A percentile compares a stretch with the other conserved stretches of the same genome.
These are phyloP conservation scores for Spea multiplicata DNA, from an alignment of 2,113 vertebrate genomes.

Conservation along the genomic window DNA sequence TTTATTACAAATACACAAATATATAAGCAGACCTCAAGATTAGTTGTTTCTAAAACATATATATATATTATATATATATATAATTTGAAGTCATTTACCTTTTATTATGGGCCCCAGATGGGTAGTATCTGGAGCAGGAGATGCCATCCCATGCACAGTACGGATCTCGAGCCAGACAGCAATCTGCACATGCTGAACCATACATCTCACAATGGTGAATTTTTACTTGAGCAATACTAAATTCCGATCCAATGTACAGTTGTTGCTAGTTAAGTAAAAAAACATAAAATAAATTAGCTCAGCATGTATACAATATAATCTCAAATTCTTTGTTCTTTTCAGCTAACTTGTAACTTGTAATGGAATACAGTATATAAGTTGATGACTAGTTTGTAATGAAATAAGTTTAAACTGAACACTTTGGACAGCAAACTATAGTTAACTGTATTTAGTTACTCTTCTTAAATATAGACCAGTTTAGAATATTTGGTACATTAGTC, in stretches of 20 bases:
- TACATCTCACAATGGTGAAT: conserved; percentile 94
- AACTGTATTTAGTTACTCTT: no score
- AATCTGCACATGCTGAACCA: conserved; percentile 89
- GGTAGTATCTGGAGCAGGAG: conserved; percentile 88
- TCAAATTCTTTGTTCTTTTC: neutral
- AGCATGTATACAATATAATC: neutral
- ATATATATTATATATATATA: no score
- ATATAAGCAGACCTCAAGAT: no score
- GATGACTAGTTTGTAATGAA: no score
- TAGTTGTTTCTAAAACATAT: no score
- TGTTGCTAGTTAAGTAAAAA: conserved; percentile 76
- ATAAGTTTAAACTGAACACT: no score
- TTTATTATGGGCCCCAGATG: conserved; percentile 79
- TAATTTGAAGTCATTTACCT: conserved; percentile 66
- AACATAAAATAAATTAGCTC: neutral
- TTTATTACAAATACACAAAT: no score
- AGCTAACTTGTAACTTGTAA: neutral
- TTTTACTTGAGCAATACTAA: conserved; percentile 79
- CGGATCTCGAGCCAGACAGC: conserved; percentile 92
- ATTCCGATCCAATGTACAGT: conserved; percentile 83
- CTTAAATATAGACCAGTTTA: no score
- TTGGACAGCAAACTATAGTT: no score
- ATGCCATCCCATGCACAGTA: conserved; percentile 97
- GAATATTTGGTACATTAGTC: no score
- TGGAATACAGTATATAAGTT: no score